phyloP scores from a whole-genome alignment of 2,888 invertebrate genomes.

The Drosophila birchii region DNA sequence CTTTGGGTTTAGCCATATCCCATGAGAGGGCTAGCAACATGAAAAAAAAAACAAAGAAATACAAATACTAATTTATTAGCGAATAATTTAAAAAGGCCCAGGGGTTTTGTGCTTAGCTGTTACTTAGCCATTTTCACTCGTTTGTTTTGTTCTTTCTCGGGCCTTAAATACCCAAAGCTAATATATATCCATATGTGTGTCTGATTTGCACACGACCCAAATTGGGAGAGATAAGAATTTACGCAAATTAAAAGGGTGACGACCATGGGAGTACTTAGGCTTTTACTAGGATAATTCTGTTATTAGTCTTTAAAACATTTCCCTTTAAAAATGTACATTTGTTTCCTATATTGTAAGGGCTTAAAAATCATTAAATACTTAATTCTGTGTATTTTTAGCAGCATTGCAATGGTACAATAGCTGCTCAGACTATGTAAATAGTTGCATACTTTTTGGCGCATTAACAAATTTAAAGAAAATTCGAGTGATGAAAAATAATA shows the following conservation, averaged over 20 bases:
- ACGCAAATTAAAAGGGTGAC: not conserved
- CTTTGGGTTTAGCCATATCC: slow-evolving; percentile 1
- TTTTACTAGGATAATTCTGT: no score
- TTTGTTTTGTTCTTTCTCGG: slow-evolving; percentile 21
- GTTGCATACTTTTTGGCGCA: not conserved
- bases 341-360: no score
- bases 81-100: slow-evolving; percentile 63
- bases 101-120: slow-evolving; percentile 61
- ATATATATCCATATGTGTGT: slow-evolving; percentile 34
- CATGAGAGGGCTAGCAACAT: not conserved
- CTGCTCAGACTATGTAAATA: not conserved
- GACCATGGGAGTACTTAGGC: not conserved
- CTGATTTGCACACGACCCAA: slow-evolving; percentile 59
- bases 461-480: not conserved
- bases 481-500: not conserved
- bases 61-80: slow-evolving; percentile 39
- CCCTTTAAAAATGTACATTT: no score
- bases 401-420: no score
- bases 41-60: slow-evolving; percentile 10
- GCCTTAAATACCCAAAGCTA: slow-evolving; percentile 47
- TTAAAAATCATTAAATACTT: no score
- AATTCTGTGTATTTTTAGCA: no score
- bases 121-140: slow-evolving; percentile 22
- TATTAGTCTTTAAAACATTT: no score
- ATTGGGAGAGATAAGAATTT: slow-evolving; percentile 16